Evolutionary conservation across 1,140 invertebrate species (phyloP), one percentile per base, ranked within the genome.

Genomic region (Halictus rubicundus): DNA sequence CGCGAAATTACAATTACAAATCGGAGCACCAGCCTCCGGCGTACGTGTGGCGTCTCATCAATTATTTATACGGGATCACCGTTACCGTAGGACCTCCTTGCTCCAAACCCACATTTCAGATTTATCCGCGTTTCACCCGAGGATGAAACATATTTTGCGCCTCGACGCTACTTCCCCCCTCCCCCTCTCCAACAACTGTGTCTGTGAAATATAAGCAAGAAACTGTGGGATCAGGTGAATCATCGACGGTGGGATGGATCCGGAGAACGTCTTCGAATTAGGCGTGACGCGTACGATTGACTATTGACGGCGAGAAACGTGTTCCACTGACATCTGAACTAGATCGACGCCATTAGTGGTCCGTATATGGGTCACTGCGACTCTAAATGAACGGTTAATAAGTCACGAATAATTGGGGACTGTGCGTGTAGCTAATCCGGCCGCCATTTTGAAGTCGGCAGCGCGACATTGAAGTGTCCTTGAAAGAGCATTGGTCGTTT

Each of bases 1-100:
- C 71, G 71, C 82, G 66, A 74, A 88, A 88, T 88, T 88, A 88
- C 87, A 88, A 88, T 88, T 88, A 88, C 87, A 88, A 88, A 88
- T 88, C 52, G 68, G 71, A 19, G 32, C 61, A 78, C 68, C 6
- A 59, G 42, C 79, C 79, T 81, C 72, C 75, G 72, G 39, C 68
- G 63, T 54, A 57, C 54, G 63, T 46, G 37, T 42, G 65, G 32
- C 68, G 57, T 14, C 80, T 85, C 80, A 86, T 86, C 76, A 86
- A 86, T 86, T 86, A 86, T 86, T 86, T 86, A 86, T 86, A 75
- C 68, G 32, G 68, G 52, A 85, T 85, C 75, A 66, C 69, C 79
- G 83, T 78, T 85, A 78, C 70, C 19, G 52, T 64, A 42, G 79
- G 66, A 68, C 63, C 75, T 76, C 63, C 83, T 79, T 75, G 71